Conservation (phyloP, 2,888 invertebrate genomes). For the Branchipolynoe longqiensis region DNA sequence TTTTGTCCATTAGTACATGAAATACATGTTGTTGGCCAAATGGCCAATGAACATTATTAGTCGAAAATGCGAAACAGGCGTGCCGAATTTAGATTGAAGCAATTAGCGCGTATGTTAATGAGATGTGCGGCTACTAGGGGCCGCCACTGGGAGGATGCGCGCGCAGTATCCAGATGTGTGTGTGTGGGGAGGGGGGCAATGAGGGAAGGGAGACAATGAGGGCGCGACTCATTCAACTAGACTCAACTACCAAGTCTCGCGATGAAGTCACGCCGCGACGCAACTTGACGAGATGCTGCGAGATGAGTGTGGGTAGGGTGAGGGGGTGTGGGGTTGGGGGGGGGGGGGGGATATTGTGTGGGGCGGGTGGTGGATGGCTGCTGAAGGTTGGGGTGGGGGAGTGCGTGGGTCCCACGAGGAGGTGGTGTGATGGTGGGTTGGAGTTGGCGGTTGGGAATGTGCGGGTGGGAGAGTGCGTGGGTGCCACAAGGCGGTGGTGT, state of each 20-base stretch:
- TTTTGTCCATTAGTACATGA: constrained; percentile 35
- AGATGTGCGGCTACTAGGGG: constrained; percentile 1
- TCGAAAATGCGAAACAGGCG: background rate
- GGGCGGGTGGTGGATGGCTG: too few relatives aligned
- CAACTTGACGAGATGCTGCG: constrained; percentile 10
- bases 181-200: too few relatives aligned
- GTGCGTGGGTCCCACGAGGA: background rate
- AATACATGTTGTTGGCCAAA: constrained; percentile 32
- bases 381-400: background rate
- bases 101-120: constrained; percentile 30
- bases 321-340: background rate
- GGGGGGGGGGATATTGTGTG: background rate
- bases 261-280: constrained; percentile 38
- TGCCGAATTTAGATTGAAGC: constrained; percentile 31
- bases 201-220: constrained; percentile 15
- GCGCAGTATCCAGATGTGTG: constrained; percentile 2
- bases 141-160: constrained; percentile 9
- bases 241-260: constrained; percentile 33
- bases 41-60: constrained; percentile 36
- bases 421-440: background rate
- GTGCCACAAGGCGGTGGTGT: too few relatives aligned
- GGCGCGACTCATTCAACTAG: constrained; percentile 1
- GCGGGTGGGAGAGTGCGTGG: background rate
- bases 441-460: background rate
- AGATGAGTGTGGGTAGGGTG: constrained; percentile 3